Conservation (phyloP, 2,888 invertebrate genomes). For the Cosmia trapezina region DNA sequence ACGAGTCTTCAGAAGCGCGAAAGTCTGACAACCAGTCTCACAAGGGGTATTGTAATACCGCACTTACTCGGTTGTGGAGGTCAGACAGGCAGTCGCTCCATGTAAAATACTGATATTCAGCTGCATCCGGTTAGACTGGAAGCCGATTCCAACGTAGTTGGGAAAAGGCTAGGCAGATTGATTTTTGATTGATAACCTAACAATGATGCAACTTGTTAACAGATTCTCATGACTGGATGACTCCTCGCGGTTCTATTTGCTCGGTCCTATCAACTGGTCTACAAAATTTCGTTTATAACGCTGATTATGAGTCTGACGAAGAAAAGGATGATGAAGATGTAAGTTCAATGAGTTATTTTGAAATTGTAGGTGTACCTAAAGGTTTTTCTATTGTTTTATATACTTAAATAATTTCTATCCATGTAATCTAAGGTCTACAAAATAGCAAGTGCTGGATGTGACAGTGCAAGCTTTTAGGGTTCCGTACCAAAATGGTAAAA, state of each 20-base stretch:
- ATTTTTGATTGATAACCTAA: neutral
- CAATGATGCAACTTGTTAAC: slow-evolving; percentile 12
- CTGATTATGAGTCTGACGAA: slow-evolving; percentile 80
- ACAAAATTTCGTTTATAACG: slow-evolving; percentile 81
- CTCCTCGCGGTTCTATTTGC: slow-evolving; percentile 85
- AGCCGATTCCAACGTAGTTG: too few relatives aligned
- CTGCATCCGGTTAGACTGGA: too few relatives aligned
- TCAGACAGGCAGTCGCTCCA: too few relatives aligned
- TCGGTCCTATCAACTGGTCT: slow-evolving; percentile 85
- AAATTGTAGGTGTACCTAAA: neutral
- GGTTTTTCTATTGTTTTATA: neutral
- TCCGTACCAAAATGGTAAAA: too few relatives aligned
- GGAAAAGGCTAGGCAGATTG: too few relatives aligned
- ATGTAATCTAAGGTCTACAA: neutral
- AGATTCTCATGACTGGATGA: slow-evolving; percentile 88
- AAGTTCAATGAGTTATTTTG: slow-evolving; percentile 24
- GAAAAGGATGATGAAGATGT: slow-evolving; percentile 84
- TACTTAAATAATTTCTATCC: neutral
- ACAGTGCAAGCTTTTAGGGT: neutral
- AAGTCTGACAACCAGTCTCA: too few relatives aligned
- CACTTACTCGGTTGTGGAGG: too few relatives aligned
- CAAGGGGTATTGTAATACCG: too few relatives aligned
- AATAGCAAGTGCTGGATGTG: neutral
- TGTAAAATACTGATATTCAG: too few relatives aligned
- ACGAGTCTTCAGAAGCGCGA: too few relatives aligned